phyloP scores from a whole-genome alignment of 2,888 invertebrate genomes.

The Latrodectus elegans region DNA sequence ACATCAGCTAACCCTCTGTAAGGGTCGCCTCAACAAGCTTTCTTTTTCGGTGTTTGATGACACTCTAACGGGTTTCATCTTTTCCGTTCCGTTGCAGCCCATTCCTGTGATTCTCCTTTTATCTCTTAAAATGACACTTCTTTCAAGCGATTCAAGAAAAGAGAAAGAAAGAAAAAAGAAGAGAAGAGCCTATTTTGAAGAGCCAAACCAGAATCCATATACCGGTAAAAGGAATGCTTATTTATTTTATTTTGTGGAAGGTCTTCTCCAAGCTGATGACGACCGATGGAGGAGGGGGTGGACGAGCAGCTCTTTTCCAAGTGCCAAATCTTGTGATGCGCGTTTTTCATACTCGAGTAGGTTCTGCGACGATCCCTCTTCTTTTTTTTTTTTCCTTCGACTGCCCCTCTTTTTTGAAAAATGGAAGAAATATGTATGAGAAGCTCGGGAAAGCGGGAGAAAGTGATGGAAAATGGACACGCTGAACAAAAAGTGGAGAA shows the following conservation, averaged over 20 bases:
- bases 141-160: too few relatives aligned
- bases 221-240: too few relatives aligned
- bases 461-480: slow-evolving; percentile 16
- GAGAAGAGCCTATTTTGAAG: not conserved
- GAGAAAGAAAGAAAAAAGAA: not conserved
- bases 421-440: slow-evolving; percentile 44
- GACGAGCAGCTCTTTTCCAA: not conserved
- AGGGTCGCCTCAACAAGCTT: too few relatives aligned
- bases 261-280: not conserved
- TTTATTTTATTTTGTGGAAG: not conserved
- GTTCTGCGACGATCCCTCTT: slow-evolving; percentile 1
- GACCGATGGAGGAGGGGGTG: not conserved
- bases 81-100: too few relatives aligned
- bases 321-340: not conserved
- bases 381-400: too few relatives aligned
- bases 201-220: too few relatives aligned
- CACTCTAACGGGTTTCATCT: too few relatives aligned
- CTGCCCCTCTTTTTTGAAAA: slow-evolving; percentile 4
- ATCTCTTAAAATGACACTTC: too few relatives aligned
- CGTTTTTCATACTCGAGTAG: slow-evolving; percentile 2
- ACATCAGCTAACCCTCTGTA: too few relatives aligned
- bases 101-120: too few relatives aligned
- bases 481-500: not conserved
- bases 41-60: too few relatives aligned
- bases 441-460: too few relatives aligned